Evolutionary conservation across 2,113 vertebrate species (phyloP).

Genomic region (Chionomys nivalis): DNA sequence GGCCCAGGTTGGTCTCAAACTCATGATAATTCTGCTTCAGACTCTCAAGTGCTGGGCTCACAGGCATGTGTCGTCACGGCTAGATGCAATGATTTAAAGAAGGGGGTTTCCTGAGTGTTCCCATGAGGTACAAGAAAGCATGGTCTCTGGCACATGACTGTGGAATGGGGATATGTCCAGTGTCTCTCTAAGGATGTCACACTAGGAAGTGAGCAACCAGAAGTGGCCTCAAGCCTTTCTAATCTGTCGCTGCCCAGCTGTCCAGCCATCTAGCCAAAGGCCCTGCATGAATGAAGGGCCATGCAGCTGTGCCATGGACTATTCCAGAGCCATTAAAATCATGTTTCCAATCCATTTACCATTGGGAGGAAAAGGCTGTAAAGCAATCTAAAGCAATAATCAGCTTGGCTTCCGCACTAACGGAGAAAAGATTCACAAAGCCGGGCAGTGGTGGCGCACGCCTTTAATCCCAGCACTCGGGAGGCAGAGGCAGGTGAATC

Average conservation of each 20-base stretch:
- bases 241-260: not conserved
- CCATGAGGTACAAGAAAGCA: not conserved
- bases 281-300: not conserved
- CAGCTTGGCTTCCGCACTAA: not conserved
- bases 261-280: not conserved
- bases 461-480: too few species aligned
- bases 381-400: constrained; percentile 19
- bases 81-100: not conserved
- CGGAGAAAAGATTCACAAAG: not conserved
- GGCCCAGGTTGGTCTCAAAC: not conserved
- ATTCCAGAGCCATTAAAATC: not conserved
- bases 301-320: not conserved
- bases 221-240: not conserved
- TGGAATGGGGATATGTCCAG: not conserved
- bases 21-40: not conserved
- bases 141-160: not conserved
- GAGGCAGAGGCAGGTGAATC: too few species aligned
- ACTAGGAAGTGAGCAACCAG: not conserved
- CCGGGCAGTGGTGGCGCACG: too few species aligned
- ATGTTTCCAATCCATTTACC: not conserved
- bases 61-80: not conserved
- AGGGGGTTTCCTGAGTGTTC: not conserved
- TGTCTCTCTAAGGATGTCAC: not conserved
- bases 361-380: not conserved
- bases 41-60: not conserved